These are phyloP conservation scores for Bujurquina vittata DNA, from an alignment of 2,113 vertebrate genomes.

Conservation along the genomic window DNA sequence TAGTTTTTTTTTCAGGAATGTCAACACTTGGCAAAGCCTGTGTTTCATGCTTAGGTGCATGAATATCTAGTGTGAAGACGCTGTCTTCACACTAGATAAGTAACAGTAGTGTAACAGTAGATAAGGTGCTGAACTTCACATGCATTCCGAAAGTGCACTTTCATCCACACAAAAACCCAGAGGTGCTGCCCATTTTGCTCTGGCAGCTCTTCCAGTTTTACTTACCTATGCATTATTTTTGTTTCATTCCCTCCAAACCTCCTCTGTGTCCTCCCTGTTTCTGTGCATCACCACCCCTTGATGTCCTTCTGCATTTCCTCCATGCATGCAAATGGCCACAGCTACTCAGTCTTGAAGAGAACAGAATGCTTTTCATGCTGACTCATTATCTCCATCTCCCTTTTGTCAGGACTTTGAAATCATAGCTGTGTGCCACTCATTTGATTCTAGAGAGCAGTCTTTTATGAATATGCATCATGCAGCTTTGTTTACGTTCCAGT, in stretches of 20 bases:
- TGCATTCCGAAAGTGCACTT: conserved; percentile 36
- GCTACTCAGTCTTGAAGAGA: conserved; percentile 16
- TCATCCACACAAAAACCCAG: conserved; percentile 33
- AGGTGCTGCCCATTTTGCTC: conserved; percentile 31
- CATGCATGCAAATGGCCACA: conserved; percentile 42
- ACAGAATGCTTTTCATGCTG: conserved; percentile 27
- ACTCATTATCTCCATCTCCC: conserved; percentile 42
- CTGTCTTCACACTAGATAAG: conserved; percentile 47
- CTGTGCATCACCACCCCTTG: conserved; percentile 3
- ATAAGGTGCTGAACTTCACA: conserved; percentile 49
- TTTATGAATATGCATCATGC: conserved; percentile 50
- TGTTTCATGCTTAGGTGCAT: conserved; percentile 11
- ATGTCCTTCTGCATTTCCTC: conserved; percentile 32
- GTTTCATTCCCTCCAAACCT: conserved; percentile 27
- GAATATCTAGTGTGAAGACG: conserved; percentile 41
- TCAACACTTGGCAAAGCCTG: conserved; percentile 1
- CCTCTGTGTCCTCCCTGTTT: conserved; percentile 22
- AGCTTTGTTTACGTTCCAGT: conserved; percentile 35
- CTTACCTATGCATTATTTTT: conserved; percentile 29
- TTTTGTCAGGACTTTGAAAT: conserved; percentile 34
- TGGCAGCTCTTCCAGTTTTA: conserved; percentile 31
- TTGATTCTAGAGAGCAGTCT: conserved; percentile 28
- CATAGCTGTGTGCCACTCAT: conserved; percentile 8
- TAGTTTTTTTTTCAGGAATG: background rate
- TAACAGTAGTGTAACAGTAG: no score